Evolutionary conservation across 1,140 invertebrate species (phyloP).

Genomic region (Bursaphelenchus mucronatus): DNA sequence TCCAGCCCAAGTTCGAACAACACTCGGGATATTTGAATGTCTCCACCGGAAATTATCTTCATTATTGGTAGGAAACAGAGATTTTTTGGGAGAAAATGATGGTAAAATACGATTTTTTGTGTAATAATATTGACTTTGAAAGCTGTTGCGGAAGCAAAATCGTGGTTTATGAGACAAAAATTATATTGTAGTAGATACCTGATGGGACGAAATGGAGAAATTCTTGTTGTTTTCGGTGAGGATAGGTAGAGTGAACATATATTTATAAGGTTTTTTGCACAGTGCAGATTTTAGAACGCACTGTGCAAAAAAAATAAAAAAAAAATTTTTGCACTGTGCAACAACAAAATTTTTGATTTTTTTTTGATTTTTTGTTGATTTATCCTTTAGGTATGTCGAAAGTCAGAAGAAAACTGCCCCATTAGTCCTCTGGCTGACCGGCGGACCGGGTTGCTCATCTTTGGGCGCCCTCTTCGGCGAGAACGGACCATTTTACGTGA

Average conservation of each 20-base stretch:
- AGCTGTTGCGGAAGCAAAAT: too few species aligned
- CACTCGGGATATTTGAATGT: conserved; percentile 53
- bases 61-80: conserved; percentile 50
- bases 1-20: conserved; percentile 43
- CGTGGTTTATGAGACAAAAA: too few species aligned
- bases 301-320: neutral
- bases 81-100: neutral
- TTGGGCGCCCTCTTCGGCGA: conserved; percentile 64
- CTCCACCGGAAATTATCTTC: conserved; percentile 43
- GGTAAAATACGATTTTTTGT: neutral
- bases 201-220: too few species aligned
- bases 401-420: conserved; percentile 50
- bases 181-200: too few species aligned
- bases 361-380: neutral
- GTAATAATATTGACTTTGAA: too few species aligned
- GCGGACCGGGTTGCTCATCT: conserved; percentile 66
- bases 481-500: conserved; percentile 65
- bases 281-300: neutral
- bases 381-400: conserved; percentile 23
- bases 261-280: neutral
- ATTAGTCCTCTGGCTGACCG: conserved; percentile 66
- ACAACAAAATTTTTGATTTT: neutral
- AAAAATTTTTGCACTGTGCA: neutral
- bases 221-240: too few species aligned
- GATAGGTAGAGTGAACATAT: too few species aligned